Evolutionary conservation across 2,888 invertebrate genomes (phyloP).

Genomic region (Oxystoma pomonae): DNA sequence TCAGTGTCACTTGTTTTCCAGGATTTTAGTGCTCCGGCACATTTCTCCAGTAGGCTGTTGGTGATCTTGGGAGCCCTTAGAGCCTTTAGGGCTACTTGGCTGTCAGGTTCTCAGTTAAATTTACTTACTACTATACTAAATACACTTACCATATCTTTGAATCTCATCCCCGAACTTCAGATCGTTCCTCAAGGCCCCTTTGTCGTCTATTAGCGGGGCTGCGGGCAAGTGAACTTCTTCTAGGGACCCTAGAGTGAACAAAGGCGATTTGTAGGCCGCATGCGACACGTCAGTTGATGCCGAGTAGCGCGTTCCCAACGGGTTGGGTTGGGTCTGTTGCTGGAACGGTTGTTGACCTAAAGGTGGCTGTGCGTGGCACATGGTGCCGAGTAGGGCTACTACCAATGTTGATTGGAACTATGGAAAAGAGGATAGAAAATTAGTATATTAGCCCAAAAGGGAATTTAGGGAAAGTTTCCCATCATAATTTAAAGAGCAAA

Average conservation of each 20-base stretch:
- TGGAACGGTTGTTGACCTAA: neutral
- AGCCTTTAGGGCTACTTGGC: no score
- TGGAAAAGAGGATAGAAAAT: no score
- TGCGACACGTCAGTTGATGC: slow-evolving; percentile 55
- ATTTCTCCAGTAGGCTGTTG: no score
- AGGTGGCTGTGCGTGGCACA: neutral
- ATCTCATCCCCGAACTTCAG: neutral
- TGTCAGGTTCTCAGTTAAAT: no score
- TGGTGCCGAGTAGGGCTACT: neutral
- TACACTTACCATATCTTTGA: neutral
- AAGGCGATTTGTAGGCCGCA: slow-evolving; percentile 50
- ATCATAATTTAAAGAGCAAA: no score
- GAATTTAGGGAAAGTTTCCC: no score
- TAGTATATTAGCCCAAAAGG: no score
- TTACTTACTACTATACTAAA: no score
- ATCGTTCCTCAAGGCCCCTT: neutral
- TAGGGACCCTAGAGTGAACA: slow-evolving; percentile 32
- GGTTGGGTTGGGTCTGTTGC: neutral
- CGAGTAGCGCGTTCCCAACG: neutral
- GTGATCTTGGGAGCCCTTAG: no score
- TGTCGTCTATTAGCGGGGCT: slow-evolving; percentile 6
- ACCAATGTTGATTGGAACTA: neutral
- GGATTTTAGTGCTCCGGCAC: no score
- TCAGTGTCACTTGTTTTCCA: no score
- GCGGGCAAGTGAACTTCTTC: slow-evolving; percentile 24